phyloP scores from a whole-genome alignment of 2,797 vertebrate species.

The Ataeniobius toweri region DNA sequence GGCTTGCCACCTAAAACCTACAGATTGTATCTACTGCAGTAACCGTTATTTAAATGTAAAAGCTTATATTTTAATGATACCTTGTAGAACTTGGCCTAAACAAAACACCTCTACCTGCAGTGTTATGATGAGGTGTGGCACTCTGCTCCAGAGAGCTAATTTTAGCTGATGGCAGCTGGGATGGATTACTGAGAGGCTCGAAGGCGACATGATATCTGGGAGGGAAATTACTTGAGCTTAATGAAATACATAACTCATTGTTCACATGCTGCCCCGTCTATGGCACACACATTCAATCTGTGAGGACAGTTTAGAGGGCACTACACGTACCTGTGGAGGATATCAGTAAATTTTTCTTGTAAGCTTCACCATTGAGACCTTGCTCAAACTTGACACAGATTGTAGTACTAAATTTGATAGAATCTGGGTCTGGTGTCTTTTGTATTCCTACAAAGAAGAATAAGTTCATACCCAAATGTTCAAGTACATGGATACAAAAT shows the following conservation, averaged over 20 bases:
- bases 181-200: conserved; percentile 67
- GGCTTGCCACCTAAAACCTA: conserved; percentile 19
- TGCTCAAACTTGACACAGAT: conserved; percentile 59
- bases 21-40: conserved; percentile 7
- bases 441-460: too few species aligned
- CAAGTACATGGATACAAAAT: too few species aligned
- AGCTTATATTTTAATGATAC: conserved; percentile 16
- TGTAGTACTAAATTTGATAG: conserved; percentile 33
- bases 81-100: conserved; percentile 26
- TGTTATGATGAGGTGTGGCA: conserved; percentile 53
- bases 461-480: too few species aligned
- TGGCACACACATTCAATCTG: conserved; percentile 58
- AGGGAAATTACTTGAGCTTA: conserved; percentile 77
- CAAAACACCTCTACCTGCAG: conserved; percentile 47
- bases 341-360: conserved; percentile 56
- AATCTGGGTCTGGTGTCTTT: not conserved
- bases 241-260: conserved; percentile 79
- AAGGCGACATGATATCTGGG: conserved; percentile 70
- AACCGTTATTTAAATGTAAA: conserved; percentile 9
- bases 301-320: conserved; percentile 70
- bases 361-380: conserved; percentile 44
- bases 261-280: conserved; percentile 63
- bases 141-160: conserved; percentile 56
- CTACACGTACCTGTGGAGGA: conserved; percentile 52
- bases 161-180: conserved; percentile 61